Evolutionary conservation across 2,888 invertebrate species (phyloP).

Genomic region (Cryptops parisi): DNA sequence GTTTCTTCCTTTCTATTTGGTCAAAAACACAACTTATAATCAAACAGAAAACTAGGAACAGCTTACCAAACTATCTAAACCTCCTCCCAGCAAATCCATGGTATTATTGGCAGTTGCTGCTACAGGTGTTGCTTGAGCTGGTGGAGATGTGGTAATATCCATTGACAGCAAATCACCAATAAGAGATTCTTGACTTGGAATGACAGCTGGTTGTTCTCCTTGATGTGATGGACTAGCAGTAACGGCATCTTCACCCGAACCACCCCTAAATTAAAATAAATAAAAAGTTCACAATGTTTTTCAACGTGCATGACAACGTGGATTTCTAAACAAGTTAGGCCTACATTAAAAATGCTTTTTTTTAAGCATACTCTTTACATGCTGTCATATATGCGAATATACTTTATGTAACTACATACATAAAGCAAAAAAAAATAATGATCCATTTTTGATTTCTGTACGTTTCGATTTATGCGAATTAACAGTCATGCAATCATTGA

Average conservation of each 20-base stretch:
- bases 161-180: slow-evolving; percentile 94
- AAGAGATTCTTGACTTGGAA: slow-evolving; percentile 71
- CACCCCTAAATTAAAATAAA: slow-evolving; percentile 13
- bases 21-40: no score
- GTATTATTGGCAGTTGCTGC: slow-evolving; percentile 37
- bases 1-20: no score
- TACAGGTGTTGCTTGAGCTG: slow-evolving; percentile 38
- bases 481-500: no score
- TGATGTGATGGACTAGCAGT: slow-evolving; percentile 17
- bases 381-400: no score
- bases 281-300: not conserved
- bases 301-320: not conserved
- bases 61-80: slow-evolving; percentile 66
- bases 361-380: no score
- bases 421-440: no score
- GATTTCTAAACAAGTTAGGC: not conserved
- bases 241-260: slow-evolving; percentile 18
- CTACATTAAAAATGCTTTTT: not conserved
- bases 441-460: no score
- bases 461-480: no score
- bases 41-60: slow-evolving; percentile 15
- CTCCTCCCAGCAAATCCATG: slow-evolving; percentile 75
- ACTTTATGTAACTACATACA: no score
- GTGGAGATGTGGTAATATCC: slow-evolving; percentile 60
- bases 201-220: slow-evolving; percentile 34